These are phyloP conservation scores for Hoplostethus atlanticus DNA, from an alignment of 2,797 vertebrate genomes.

Conservation along the genomic window DNA sequence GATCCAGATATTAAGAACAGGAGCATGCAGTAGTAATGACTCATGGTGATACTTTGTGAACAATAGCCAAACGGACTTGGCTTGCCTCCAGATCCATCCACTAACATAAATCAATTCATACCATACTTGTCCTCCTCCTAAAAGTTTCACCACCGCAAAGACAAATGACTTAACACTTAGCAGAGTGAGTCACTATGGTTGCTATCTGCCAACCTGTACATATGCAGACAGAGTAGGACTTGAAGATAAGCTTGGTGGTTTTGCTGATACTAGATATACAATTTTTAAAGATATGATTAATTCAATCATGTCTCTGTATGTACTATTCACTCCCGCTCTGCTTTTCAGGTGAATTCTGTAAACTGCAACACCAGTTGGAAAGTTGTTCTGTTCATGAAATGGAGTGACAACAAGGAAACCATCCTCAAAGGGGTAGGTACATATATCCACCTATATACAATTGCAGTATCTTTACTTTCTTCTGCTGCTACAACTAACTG, in stretches of 20 bases:
- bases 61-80: no score
- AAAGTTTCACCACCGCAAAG: no score
- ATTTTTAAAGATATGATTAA: not conserved
- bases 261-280: not conserved
- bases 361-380: conserved; percentile 99
- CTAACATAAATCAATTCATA: no score
- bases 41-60: no score
- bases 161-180: no score
- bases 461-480: not conserved
- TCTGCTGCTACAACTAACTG: not conserved
- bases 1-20: no score
- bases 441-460: not conserved
- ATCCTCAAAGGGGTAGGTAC: conserved; percentile 94
- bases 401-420: conserved; percentile 97
- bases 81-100: no score
- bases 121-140: no score
- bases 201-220: not conserved
- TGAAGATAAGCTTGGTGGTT: not conserved
- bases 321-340: not conserved
- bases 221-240: not conserved
- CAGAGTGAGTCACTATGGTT: no score
- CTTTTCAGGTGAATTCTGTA: conserved; percentile 94
- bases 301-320: not conserved
- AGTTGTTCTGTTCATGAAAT: conserved; percentile 98
- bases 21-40: no score